A percentile compares a stretch with the other conserved stretches of the same genome.
These are phyloP conservation scores for Dendrolimus houi DNA, from an alignment of 2,888 invertebrate genomes.

Conservation along the genomic window DNA sequence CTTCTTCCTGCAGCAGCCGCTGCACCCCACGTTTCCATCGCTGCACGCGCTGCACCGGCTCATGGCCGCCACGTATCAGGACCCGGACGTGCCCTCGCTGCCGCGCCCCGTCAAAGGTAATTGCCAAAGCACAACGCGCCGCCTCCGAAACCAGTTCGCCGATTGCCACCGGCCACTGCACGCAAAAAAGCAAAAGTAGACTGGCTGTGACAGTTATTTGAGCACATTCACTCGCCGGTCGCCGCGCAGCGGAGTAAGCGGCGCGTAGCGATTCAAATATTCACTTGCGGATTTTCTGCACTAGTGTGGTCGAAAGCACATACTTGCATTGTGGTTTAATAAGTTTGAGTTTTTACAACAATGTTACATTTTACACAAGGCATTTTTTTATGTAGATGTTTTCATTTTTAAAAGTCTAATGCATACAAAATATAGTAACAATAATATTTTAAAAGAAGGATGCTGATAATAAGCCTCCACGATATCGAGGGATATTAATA, in stretches of 20 bases:
- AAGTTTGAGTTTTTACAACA: no score
- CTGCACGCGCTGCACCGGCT: conserved; percentile 86
- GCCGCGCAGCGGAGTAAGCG: background rate
- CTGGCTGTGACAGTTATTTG: background rate
- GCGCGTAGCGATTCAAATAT: background rate
- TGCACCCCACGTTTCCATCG: conserved; percentile 94
- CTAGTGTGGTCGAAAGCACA: background rate
- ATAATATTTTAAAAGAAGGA: no score
- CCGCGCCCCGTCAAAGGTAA: conserved; percentile 87
- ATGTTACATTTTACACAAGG: conserved; percentile 2
- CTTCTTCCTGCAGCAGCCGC: conserved; percentile 95
- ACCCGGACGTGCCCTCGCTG: conserved; percentile 85
- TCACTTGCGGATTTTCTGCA: background rate
- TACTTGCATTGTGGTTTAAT: no score
- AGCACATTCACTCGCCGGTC: background rate
- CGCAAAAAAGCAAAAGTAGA: background rate
- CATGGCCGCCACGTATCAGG: conserved; percentile 89
- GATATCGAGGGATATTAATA: no score
- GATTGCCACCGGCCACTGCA: background rate
- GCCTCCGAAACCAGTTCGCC: background rate
- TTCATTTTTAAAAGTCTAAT: no score
- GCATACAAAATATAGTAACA: no score
- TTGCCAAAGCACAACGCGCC: background rate
- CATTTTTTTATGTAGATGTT: background rate
- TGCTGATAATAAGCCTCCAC: no score